A percentile compares a stretch with the other conserved stretches of the same genome.
Conservation (phyloP, 2,888 invertebrate species). For the Nomada flava region DNA sequence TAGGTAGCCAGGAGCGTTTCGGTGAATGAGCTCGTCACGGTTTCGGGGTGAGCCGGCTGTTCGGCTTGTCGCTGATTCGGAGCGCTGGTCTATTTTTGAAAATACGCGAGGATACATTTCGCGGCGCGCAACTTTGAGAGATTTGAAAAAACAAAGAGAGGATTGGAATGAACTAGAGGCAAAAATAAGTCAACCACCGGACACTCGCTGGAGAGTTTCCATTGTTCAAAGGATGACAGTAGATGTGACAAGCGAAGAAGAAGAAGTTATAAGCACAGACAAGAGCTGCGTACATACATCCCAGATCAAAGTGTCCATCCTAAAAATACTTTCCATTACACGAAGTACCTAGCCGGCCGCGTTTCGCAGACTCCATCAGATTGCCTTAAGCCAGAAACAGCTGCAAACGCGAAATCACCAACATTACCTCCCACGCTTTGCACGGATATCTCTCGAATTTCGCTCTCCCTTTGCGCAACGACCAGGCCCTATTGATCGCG, state of each 20-base stretch:
- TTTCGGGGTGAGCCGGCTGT: neutral
- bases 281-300: too few species aligned
- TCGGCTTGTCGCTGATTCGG: neutral
- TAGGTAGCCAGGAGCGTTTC: neutral
- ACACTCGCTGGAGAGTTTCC: too few species aligned
- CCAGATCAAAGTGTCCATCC: too few species aligned
- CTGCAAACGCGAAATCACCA: constrained; percentile 11
- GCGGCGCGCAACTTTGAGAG: too few species aligned
- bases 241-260: too few species aligned
- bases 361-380: neutral
- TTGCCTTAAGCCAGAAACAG: constrained; percentile 7
- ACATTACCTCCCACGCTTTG: constrained; percentile 21
- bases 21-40: neutral
- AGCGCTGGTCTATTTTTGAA: neutral
- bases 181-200: too few species aligned
- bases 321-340: too few species aligned
- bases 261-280: too few species aligned
- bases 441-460: constrained; percentile 5
- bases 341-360: too few species aligned
- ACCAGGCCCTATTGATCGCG: neutral
- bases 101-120: neutral
- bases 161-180: neutral
- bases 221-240: too few species aligned
- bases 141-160: too few species aligned
- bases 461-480: constrained; percentile 16